Evolutionary conservation across 2,888 invertebrate species (phyloP).

Genomic region (Eueremaeus valkanovi): DNA sequence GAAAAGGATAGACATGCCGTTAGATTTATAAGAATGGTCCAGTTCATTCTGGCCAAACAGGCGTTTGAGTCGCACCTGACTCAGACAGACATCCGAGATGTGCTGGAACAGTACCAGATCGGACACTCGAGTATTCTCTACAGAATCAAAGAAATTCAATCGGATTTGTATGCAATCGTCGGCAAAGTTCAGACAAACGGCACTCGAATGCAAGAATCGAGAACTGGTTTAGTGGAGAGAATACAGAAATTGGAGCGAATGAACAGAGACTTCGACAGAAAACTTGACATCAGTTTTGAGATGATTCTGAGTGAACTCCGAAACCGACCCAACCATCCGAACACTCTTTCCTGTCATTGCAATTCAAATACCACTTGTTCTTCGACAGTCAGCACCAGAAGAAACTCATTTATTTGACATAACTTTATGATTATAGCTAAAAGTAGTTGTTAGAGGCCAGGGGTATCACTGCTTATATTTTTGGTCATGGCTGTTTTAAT

Average conservation of each 20-base stretch:
- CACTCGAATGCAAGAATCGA: neutral
- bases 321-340: neutral
- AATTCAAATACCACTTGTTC: neutral
- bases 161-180: neutral
- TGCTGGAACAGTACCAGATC: neutral
- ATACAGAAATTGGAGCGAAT: neutral
- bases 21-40: neutral
- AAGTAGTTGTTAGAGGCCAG: too few species aligned
- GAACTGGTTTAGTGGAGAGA: neutral
- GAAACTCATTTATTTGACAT: too few species aligned
- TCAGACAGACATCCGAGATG: neutral
- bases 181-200: slow-evolving; percentile 1
- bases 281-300: neutral
- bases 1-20: slow-evolving; percentile 5
- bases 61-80: neutral
- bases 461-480: too few species aligned
- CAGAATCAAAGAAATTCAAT: slow-evolving; percentile 4
- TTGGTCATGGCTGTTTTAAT: too few species aligned
- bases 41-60: slow-evolving; percentile 16
- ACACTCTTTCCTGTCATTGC: neutral
- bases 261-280: neutral
- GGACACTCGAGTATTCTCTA: slow-evolving; percentile 4
- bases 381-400: too few species aligned
- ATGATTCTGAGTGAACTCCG: neutral
- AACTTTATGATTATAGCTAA: too few species aligned